These are phyloP conservation scores for Albula goreensis DNA, from an alignment of 2,113 vertebrate genomes.

Conservation along the genomic window DNA sequence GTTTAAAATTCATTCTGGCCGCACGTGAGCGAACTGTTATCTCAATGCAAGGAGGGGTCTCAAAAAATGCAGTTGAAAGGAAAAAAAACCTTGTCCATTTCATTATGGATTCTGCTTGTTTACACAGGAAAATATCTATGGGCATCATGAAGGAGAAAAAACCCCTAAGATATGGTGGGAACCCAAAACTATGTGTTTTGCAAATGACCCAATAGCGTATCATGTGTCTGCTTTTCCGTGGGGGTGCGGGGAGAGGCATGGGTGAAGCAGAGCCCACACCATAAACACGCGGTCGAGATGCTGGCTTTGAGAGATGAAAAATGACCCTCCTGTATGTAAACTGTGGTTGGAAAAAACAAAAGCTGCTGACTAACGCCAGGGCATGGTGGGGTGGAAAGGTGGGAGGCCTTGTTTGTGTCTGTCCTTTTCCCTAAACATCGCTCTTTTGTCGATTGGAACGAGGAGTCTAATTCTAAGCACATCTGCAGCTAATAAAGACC, in stretches of 20 bases:
- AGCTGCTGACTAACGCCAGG: conserved; percentile 63
- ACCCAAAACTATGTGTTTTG: conserved; percentile 54
- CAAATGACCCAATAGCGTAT: conserved; percentile 51
- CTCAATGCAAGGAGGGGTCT: neutral
- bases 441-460: conserved; percentile 39
- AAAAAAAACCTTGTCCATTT: conserved; percentile 43
- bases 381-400: conserved; percentile 47
- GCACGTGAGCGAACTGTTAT: conserved; percentile 50
- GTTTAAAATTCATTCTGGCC: conserved; percentile 49
- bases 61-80: conserved; percentile 13
- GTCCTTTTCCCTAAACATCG: conserved; percentile 52
- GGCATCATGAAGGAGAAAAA: conserved; percentile 47
- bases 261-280: conserved; percentile 50
- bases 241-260: conserved; percentile 44
- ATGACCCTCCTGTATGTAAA: conserved; percentile 61
- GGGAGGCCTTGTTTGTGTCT: conserved; percentile 53
- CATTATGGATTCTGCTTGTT: conserved; percentile 45
- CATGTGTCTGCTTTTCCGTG: conserved; percentile 47
- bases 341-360: conserved; percentile 68
- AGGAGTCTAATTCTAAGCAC: conserved; percentile 37
- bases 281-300: conserved; percentile 60
- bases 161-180: conserved; percentile 47
- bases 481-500: conserved; percentile 42
- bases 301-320: conserved; percentile 60
- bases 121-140: conserved; percentile 31